Evolutionary conservation across 1,140 invertebrate species (phyloP).

Genomic region (Drosophila rufa): DNA sequence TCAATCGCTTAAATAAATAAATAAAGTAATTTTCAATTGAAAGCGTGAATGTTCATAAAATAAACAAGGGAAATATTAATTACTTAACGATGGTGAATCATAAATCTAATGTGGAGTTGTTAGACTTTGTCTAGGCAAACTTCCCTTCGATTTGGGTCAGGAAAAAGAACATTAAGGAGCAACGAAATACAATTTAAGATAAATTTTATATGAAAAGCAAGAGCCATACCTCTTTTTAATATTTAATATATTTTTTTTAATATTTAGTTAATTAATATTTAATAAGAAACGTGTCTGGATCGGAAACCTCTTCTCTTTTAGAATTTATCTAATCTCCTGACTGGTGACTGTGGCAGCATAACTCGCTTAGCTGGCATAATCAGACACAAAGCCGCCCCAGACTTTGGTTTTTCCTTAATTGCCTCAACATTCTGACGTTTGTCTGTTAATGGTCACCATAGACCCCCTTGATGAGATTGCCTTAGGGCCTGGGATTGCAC

Average conservation of each 20-base stretch:
- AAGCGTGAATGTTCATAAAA: not conserved
- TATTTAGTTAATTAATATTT: too few relatives aligned
- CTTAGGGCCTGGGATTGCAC: conserved; percentile 23
- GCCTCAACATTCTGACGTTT: conserved; percentile 20
- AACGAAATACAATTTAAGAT: not conserved
- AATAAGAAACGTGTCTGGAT: not conserved
- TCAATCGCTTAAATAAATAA: conserved; percentile 15
- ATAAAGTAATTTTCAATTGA: conserved; percentile 10
- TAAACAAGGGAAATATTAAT: not conserved
- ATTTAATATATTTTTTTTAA: too few relatives aligned
- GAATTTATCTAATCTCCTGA: conserved; percentile 28
- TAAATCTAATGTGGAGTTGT: not conserved
- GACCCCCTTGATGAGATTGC: conserved; percentile 26
- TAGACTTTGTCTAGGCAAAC: not conserved
- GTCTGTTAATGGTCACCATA: conserved; percentile 21
- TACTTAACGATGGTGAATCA: conserved; percentile 8
- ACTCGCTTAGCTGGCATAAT: conserved; percentile 13
- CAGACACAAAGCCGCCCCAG: conserved; percentile 3
- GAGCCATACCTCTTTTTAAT: too few relatives aligned
- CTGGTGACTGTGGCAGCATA: conserved; percentile 5
- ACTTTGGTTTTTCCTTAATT: conserved; percentile 39
- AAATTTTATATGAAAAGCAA: not conserved
- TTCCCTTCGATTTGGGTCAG: not conserved
- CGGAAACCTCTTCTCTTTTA: not conserved
- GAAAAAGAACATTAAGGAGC: not conserved